Base-by-base conservation (phyloP, 2,113 vertebrate genomes). In the Rhinogobius similis region DNA sequence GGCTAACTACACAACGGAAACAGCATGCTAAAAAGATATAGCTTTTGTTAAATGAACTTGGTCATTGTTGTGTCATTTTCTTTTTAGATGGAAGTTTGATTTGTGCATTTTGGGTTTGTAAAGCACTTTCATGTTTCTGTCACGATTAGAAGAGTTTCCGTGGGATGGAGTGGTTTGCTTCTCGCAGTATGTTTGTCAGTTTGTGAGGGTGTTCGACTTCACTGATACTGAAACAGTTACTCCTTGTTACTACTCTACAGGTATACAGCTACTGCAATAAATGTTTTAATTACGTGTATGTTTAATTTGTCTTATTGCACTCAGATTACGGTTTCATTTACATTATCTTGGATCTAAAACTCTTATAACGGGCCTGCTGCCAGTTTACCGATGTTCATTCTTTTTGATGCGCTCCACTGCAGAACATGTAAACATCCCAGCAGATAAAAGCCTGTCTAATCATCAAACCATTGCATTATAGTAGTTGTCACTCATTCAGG, bases 241-340 rank as follows among this genome's bases (percentile, higher is more conserved):
- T 95, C 94, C 94, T 95, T 98, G 95, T 98, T 96, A 95, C 94
- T 94, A 96, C 95, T 97, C 95, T 98, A 96, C 95, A 97, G 93
- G 95, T 97, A 98, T 93, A 94, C 92, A 94, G 96, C 96, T 98
- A 95, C 94, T 97, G 96, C 96, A 99, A 99, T 99, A 99, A 99
- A 98, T 97, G 95, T 98, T 98, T 96, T 95, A 92, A 97, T 94
- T 95, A 95, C 83, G 86, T 89, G 81, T 89, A 90, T 87, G 90
- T 89, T 88, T 93, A 59, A 73, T 81, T 73, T 84, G 79, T 86
- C 67, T 79, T 21, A 38, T 79, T 62, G 14, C 52, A 59, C 68
- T 29, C 20, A 55, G 32, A 73, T 16, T 72, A 52, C 29, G 64
- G 58, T 72, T 46, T 79, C 39, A 75, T 27, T 76, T 80, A 53